Conservation (phyloP, 2,113 vertebrate species). For the Daboia siamensis region DNA sequence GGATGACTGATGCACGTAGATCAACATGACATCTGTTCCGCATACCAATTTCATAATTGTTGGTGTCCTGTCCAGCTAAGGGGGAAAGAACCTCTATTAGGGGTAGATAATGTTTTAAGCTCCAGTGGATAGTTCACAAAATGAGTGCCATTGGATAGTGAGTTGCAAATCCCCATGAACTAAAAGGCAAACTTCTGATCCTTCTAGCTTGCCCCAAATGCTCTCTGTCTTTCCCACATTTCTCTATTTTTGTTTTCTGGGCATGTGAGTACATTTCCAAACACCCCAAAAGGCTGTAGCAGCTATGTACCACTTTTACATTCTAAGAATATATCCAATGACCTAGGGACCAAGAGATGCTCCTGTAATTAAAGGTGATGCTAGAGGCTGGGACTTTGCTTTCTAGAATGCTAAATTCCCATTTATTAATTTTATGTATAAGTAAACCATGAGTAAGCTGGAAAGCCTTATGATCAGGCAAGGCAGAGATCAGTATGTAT, state of each 20-base stretch:
- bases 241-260: background rate
- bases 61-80: background rate
- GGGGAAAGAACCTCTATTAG: background rate
- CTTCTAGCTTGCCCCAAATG: background rate
- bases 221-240: background rate
- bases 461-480: background rate
- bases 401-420: background rate
- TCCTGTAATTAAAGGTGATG: background rate
- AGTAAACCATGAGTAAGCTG: background rate
- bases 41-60: background rate
- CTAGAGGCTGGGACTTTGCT: background rate
- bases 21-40: background rate
- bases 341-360: background rate
- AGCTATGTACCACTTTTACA: background rate
- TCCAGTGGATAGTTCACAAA: background rate
- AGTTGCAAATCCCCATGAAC: background rate
- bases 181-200: background rate
- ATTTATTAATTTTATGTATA: background rate
- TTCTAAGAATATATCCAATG: background rate
- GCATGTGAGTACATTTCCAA: background rate
- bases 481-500: background rate
- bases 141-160: background rate
- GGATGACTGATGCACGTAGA: background rate
- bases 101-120: background rate
- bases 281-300: background rate